These are phyloP conservation scores for Corvus moneduloides DNA, from an alignment of 2,113 vertebrate genomes.

Conservation along the genomic window DNA sequence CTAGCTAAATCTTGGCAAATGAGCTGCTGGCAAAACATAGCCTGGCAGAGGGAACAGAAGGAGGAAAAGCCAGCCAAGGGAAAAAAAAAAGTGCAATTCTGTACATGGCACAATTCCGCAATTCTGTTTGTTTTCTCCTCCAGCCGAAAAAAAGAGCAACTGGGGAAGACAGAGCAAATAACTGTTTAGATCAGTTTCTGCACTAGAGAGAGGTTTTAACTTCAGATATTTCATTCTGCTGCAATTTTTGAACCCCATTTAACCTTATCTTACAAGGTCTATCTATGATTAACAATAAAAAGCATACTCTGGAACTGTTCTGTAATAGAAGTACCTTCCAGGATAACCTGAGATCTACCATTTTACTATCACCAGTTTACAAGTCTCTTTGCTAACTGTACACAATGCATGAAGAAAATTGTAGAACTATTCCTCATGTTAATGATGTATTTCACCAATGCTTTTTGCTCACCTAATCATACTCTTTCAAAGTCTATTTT, in stretches of 20 bases:
- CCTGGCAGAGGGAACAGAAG: slow-evolving; percentile 34
- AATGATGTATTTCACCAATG: neutral
- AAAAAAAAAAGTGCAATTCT: slow-evolving; percentile 3
- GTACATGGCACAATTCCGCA: neutral
- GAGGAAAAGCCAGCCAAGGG: slow-evolving; percentile 22
- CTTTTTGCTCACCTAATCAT: neutral
- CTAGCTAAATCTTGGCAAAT: slow-evolving; percentile 40
- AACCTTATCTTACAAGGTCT: neutral
- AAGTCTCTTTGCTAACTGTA: neutral
- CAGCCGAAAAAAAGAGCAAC: slow-evolving; percentile 31
- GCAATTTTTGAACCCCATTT: neutral
- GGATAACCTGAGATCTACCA: neutral
- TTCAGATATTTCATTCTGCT: neutral
- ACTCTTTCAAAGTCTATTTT: neutral
- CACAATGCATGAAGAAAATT: neutral
- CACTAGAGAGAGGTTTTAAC: neutral
- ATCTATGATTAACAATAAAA: neutral
- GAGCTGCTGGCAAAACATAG: slow-evolving; percentile 45
- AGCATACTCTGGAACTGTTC: neutral
- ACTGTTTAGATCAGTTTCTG: neutral
- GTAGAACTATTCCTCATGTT: neutral
- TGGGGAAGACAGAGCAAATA: slow-evolving; percentile 9
- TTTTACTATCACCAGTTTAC: neutral
- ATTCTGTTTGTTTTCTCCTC: slow-evolving; percentile 25
- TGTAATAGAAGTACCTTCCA: neutral